Conservation (phyloP, 2,113 vertebrate species). For the Mandrillus leucophaeus region DNA sequence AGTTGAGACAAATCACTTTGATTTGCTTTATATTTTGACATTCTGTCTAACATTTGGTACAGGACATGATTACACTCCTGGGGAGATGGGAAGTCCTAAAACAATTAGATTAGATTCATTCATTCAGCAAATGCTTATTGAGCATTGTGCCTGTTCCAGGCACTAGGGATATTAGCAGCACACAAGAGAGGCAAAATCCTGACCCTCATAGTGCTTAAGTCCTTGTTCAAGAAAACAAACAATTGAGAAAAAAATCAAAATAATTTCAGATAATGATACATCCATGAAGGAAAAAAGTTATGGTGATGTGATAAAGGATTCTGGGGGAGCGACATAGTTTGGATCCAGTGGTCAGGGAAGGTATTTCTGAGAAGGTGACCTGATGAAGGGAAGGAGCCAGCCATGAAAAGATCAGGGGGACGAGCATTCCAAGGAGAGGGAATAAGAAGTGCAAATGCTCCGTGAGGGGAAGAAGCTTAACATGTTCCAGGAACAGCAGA, state of each 20-base stretch:
- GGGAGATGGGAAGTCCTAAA: neutral
- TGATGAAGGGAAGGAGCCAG: neutral
- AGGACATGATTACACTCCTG: neutral
- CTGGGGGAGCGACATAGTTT: neutral
- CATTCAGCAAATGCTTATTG: neutral
- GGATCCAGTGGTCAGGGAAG: neutral
- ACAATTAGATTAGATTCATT: neutral
- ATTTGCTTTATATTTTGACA: neutral
- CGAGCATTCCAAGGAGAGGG: neutral
- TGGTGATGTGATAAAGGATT: neutral
- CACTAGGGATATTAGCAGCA: neutral
- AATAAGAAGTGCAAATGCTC: neutral
- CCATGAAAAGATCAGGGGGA: neutral
- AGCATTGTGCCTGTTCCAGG: neutral
- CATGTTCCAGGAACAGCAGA: neutral
- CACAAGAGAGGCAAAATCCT: neutral
- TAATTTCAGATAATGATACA: neutral
- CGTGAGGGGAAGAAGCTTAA: neutral
- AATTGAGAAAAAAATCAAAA: neutral
- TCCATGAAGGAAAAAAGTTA: neutral
- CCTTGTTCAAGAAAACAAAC: neutral
- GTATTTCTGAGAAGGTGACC: neutral
- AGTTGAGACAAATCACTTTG: neutral
- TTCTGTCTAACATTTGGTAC: neutral
- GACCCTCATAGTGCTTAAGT: neutral